phyloP scores from a whole-genome alignment of 2,113 vertebrate species.

The Labeo rohita region DNA sequence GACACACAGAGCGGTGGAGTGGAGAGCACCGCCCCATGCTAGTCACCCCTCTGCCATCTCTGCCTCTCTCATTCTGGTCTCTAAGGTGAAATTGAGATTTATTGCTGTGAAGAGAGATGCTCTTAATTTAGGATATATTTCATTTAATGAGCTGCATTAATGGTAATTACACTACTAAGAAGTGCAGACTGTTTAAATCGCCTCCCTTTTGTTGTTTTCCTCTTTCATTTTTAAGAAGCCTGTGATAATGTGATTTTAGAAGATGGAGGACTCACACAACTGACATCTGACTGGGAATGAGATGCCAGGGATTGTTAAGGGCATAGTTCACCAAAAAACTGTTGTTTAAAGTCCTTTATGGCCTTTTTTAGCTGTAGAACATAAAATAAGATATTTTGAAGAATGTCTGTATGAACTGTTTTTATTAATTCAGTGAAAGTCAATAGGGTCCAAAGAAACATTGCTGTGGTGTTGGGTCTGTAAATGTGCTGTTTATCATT shows the following conservation, averaged over 20 bases:
- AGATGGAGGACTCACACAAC: not conserved
- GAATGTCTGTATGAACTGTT: not conserved
- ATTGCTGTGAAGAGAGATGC: conserved; percentile 72
- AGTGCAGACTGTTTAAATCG: conserved; percentile 80
- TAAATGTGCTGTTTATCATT: not conserved
- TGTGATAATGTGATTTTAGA: not conserved
- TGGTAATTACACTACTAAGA: conserved; percentile 81
- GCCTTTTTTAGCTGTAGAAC: not conserved
- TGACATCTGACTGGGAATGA: not conserved
- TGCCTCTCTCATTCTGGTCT: conserved; percentile 57
- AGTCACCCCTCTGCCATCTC: not conserved
- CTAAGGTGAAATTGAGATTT: conserved; percentile 81
- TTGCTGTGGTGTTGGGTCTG: not conserved
- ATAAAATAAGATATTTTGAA: not conserved
- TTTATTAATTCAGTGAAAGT: not conserved
- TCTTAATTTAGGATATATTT: conserved; percentile 81
- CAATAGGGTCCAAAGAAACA: not conserved
- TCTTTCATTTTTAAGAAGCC: not conserved
- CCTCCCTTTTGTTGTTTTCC: conserved; percentile 55
- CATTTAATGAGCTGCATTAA: conserved; percentile 83
- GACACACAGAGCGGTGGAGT: conserved; percentile 76
- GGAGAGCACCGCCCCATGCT: conserved; percentile 67
- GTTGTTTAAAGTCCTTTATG: not conserved
- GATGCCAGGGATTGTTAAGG: not conserved
- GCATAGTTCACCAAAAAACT: not conserved